Percentiles rank a stretch among this genome's conserved stretches.
phyloP scores from a whole-genome alignment of 2,113 vertebrate genomes.

The Sterrhoptilus dennistouni region DNA sequence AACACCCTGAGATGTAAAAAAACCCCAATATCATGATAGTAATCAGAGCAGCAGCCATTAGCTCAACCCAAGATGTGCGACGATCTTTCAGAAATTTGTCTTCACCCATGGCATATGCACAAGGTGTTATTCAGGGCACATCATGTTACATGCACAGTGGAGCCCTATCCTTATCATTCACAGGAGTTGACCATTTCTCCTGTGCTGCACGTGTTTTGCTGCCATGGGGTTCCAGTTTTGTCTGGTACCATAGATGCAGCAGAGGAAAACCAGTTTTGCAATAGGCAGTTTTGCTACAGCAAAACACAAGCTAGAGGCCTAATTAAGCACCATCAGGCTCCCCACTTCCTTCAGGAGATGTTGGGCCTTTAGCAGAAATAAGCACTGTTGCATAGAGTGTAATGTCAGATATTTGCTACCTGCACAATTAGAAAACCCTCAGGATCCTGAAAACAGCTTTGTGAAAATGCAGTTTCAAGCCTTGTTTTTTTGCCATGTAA shows the following conservation, averaged over 20 bases:
- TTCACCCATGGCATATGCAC: background rate
- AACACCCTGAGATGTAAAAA: background rate
- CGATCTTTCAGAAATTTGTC: background rate
- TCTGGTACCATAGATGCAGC: background rate
- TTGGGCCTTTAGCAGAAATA: constrained; percentile 7
- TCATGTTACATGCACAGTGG: rapidly evolving
- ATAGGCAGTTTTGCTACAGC: background rate
- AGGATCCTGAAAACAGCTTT: background rate
- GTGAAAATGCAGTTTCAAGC: background rate
- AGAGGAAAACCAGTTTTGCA: background rate
- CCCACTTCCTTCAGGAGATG: background rate
- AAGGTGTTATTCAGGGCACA: background rate
- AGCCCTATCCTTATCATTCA: background rate
- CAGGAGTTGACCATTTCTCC: background rate
- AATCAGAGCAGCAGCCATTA: background rate
- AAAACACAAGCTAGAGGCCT: background rate
- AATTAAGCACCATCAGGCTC: background rate
- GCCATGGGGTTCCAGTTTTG: background rate
- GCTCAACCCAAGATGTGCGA: background rate
- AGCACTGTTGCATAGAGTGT: background rate
- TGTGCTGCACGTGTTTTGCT: background rate
- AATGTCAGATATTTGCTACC: constrained; percentile 49
- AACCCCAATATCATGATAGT: rapidly evolving
- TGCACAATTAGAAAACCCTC: constrained; percentile 12
- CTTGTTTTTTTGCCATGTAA: background rate